Percentiles rank a stretch among this genome's conserved stretches.
These are phyloP conservation scores for Strigamia crassipes DNA, from an alignment of 2,888 invertebrate species.

Conservation along the genomic window DNA sequence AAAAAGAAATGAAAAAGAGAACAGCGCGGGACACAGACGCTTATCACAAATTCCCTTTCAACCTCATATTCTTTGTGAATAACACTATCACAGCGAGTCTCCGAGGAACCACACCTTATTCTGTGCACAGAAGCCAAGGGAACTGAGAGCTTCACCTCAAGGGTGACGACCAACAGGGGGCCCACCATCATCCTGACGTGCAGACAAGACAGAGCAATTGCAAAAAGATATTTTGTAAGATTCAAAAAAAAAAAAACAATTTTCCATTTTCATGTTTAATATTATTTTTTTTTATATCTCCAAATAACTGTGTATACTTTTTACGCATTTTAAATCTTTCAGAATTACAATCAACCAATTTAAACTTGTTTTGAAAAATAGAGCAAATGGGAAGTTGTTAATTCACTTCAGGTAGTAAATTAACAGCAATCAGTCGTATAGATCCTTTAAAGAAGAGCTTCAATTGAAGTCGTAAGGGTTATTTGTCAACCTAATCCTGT, in stretches of 20 bases:
- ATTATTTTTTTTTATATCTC: neutral
- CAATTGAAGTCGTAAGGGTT: neutral
- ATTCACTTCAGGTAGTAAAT: slow-evolving; percentile 4
- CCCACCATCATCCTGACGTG: slow-evolving; percentile 39
- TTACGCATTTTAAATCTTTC: neutral
- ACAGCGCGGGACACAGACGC: slow-evolving; percentile 16
- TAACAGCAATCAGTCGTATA: slow-evolving; percentile 3
- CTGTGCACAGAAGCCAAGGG: slow-evolving; percentile 14
- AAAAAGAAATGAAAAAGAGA: slow-evolving; percentile 35
- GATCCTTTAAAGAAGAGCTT: neutral
- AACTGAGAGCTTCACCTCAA: slow-evolving; percentile 35
- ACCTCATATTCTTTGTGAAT: slow-evolving; percentile 40
- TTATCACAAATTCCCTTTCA: slow-evolving; percentile 42
- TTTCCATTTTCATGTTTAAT: neutral
- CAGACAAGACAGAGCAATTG: slow-evolving; percentile 33
- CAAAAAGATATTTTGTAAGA: slow-evolving; percentile 27
- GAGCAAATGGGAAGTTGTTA: neutral
- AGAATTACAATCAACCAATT: neutral
- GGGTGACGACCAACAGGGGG: slow-evolving; percentile 42
- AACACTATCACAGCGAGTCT: slow-evolving; percentile 38
- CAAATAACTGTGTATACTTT: neutral
- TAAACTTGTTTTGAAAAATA: neutral
- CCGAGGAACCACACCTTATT: slow-evolving; percentile 37
- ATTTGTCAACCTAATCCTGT: neutral
- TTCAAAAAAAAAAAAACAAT: slow-evolving; percentile 8